Evolutionary conservation across 2,888 invertebrate species (phyloP).

Genomic region (Drosophila mulleri): DNA sequence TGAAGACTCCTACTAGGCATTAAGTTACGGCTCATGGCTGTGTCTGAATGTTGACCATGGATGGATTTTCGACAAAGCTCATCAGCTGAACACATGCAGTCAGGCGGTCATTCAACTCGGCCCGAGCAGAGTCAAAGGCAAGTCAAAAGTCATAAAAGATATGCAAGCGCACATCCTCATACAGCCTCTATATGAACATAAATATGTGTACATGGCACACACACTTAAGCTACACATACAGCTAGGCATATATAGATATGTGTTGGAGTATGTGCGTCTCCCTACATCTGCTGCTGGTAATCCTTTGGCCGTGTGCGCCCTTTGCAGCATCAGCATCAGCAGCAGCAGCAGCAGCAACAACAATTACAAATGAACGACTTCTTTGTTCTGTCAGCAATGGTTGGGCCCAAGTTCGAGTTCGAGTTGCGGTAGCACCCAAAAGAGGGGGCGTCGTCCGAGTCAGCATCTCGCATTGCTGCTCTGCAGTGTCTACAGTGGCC

Average conservation of each 20-base stretch:
- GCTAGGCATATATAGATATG: constrained; percentile 5
- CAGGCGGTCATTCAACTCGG: constrained; percentile 54
- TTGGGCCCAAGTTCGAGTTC: constrained; percentile 45
- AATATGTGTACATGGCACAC: constrained; percentile 30
- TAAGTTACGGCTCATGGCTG: constrained; percentile 19
- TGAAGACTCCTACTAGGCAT: constrained; percentile 26
- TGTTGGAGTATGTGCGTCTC: constrained; percentile 60
- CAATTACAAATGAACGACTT: constrained; percentile 84
- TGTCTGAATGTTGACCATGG: constrained; percentile 42
- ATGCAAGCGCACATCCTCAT: constrained; percentile 60
- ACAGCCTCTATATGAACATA: constrained; percentile 46
- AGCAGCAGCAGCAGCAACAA: constrained; percentile 60
- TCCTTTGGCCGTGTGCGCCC: constrained; percentile 64
- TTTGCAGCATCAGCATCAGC: constrained; percentile 42
- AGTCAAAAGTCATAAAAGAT: constrained; percentile 79
- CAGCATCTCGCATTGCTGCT: constrained; percentile 37
- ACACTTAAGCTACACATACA: constrained; percentile 1
- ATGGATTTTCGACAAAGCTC: constrained; percentile 44
- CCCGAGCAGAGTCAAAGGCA: constrained; percentile 67
- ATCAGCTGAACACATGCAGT: constrained; percentile 44
- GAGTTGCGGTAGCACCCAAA: constrained; percentile 74
- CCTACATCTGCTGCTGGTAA: constrained; percentile 54
- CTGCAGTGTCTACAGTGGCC: constrained; percentile 25
- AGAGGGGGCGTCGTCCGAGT: constrained; percentile 66
- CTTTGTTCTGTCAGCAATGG: constrained; percentile 83